phyloP scores from a whole-genome alignment of 2,797 vertebrate genomes.

The Gymnocypris eckloni region DNA sequence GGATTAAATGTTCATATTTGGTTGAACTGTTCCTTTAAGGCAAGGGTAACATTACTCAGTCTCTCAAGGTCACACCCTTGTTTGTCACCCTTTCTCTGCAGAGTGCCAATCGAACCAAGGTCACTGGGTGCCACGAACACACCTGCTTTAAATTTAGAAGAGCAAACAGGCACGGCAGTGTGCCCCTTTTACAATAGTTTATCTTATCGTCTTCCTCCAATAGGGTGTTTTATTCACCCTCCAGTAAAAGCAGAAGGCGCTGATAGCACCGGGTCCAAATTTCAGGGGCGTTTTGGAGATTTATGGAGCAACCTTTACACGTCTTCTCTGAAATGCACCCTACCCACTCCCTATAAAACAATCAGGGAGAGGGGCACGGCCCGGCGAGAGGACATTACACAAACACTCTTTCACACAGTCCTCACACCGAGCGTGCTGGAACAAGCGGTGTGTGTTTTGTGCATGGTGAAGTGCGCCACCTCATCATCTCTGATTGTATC shows the following conservation, averaged over 20 bases:
- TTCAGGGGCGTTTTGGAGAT: slow-evolving; percentile 74
- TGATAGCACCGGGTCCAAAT: slow-evolving; percentile 73
- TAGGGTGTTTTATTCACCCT: slow-evolving; percentile 51
- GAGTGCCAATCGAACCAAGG: slow-evolving; percentile 36
- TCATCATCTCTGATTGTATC: slow-evolving; percentile 14
- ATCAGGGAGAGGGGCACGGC: slow-evolving; percentile 62
- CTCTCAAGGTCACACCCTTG: slow-evolving; percentile 17
- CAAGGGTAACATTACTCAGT: slow-evolving; percentile 7
- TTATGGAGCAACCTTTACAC: slow-evolving; percentile 78
- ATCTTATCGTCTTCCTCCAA: slow-evolving; percentile 64
- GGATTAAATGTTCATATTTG: neutral
- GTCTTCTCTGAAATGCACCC: slow-evolving; percentile 56
- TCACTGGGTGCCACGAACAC: slow-evolving; percentile 31
- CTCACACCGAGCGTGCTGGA: slow-evolving; percentile 17
- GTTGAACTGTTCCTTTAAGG: slow-evolving; percentile 27
- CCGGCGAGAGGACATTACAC: slow-evolving; percentile 58
- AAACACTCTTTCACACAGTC: slow-evolving; percentile 22
- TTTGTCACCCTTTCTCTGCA: slow-evolving; percentile 30
- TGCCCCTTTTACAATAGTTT: slow-evolving; percentile 58
- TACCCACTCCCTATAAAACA: slow-evolving; percentile 71
- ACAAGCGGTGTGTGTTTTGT: slow-evolving; percentile 26
- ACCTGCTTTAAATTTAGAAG: slow-evolving; percentile 54
- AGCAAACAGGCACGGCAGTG: slow-evolving; percentile 31
- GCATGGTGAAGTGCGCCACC: neutral
- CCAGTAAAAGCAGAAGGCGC: slow-evolving; percentile 52